Conservation (phyloP, 1,140 invertebrate genomes). For the Hylaeus anthracinus region DNA sequence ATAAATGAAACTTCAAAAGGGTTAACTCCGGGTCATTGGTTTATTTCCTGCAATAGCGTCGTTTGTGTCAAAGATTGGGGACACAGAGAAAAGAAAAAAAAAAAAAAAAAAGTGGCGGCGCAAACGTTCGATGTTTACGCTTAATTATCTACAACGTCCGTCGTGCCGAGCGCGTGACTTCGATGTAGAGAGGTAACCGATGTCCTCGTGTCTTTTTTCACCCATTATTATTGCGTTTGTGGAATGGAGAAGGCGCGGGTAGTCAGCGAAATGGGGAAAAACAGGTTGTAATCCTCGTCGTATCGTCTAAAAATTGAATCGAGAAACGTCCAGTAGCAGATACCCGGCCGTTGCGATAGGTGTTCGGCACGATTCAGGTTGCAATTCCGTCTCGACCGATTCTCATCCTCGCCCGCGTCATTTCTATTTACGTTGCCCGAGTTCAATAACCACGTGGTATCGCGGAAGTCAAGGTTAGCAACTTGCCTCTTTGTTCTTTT, state of each 20-base stretch:
- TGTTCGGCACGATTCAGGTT: too few species aligned
- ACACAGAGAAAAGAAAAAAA: background rate
- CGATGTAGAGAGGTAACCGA: too few species aligned
- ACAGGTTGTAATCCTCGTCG: too few species aligned
- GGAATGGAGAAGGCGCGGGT: too few species aligned
- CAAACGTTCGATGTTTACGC: background rate
- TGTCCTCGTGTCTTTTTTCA: too few species aligned
- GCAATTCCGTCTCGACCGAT: background rate
- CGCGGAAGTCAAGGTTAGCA: slow-evolving; percentile 30
- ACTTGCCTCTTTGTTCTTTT: background rate
- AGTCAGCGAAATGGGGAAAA: too few species aligned
- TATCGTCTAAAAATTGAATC: too few species aligned
- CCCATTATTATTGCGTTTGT: too few species aligned
- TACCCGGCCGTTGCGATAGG: background rate
- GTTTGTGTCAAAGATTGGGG: background rate
- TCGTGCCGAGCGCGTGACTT: too few species aligned
- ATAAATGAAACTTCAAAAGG: too few species aligned
- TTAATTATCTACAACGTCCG: background rate
- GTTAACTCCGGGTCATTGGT: background rate
- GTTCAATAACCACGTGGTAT: slow-evolving; percentile 25
- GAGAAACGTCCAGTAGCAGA: background rate
- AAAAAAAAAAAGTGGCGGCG: too few species aligned
- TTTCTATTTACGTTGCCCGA: slow-evolving; percentile 20
- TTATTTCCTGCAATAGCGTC: background rate
- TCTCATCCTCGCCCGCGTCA: background rate